A percentile compares a stretch with the other conserved stretches of the same genome.
Conservation (phyloP, 2,888 invertebrate species). For the Erebia aethiops region DNA sequence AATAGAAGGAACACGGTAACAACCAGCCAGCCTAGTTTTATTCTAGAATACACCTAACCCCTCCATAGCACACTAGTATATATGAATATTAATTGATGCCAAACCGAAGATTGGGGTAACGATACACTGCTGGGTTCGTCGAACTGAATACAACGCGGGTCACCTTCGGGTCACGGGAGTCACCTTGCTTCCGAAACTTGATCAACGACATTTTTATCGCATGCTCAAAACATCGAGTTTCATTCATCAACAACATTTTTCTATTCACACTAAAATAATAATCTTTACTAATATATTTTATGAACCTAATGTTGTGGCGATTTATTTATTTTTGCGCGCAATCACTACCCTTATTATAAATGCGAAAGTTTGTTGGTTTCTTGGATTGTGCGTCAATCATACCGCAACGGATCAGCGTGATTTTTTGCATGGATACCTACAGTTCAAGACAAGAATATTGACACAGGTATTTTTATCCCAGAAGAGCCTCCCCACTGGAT, state of each 20-base stretch:
- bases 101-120: slow-evolving; percentile 45
- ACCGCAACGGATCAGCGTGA: too few relatives aligned
- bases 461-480: too few relatives aligned
- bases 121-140: slow-evolving; percentile 57
- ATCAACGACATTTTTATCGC: slow-evolving; percentile 69
- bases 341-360: too few relatives aligned
- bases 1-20: not conserved
- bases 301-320: not conserved
- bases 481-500: too few relatives aligned
- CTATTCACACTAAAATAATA: not conserved
- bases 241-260: slow-evolving; percentile 50
- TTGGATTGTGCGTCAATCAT: too few relatives aligned
- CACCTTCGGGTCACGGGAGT: slow-evolving; percentile 76
- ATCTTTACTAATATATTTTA: not conserved
- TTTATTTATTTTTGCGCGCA: not conserved
- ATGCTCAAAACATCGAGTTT: slow-evolving; percentile 58
- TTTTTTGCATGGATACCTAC: too few relatives aligned
- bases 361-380: too few relatives aligned
- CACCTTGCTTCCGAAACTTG: slow-evolving; percentile 78
- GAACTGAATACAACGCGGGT: slow-evolving; percentile 65
- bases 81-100: slow-evolving; percentile 31
- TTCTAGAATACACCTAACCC: slow-evolving; percentile 10
- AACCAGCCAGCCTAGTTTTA: slow-evolving; percentile 1
- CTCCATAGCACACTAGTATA: not conserved
- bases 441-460: too few relatives aligned